Evolutionary conservation across 2,797 vertebrate genomes (phyloP), one percentile per base, ranked within the genome.

Genomic region (Falco biarmicus): DNA sequence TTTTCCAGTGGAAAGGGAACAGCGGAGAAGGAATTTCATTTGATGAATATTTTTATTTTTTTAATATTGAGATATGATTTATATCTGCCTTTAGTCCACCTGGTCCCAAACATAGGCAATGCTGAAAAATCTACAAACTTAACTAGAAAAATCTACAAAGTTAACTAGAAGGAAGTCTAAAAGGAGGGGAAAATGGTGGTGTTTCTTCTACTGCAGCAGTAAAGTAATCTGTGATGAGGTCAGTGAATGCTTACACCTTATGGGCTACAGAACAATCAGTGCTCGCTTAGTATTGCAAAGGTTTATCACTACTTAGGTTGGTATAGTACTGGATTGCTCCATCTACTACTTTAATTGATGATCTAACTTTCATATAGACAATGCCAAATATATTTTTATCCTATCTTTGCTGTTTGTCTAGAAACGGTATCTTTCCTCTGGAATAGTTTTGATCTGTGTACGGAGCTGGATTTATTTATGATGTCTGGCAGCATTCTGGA

Each of bases 161-260:
- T 83, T 64, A 85, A 2, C 0, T 3, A 76, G 29, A 66, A 75
- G 15, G 5, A 66, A 70, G 4, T 32, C 32, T 69, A 87, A 93
- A 53, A 37, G 10, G 26, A 64, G 16, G 20, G 3, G 14, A 57
- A 69, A 79, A 1, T 34, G 0, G 0, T n/a, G 8, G 0, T 9
- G 1, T 41, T 84, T 54, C 50, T 77, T 71, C 32, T 13, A 50
- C 15, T 50, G 50, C 20, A 82, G 14, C n/a, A 76, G 22, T 48
- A 60, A 81, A 79, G 34, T 41, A 9, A 20, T 60, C 41, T 71
- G 18, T 68, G 32, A 70, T 61, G 74, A 65, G 6, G 5, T 53
- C 37, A 29, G 16, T 18, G 41, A 69, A 79, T 68, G 8, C 5
- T 78, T 76, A 68, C 9, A n/a, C 4, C 18, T 74, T 63, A 28